Evolutionary conservation across 2,888 invertebrate species (phyloP).

Genomic region (Watsonalla cultraria): DNA sequence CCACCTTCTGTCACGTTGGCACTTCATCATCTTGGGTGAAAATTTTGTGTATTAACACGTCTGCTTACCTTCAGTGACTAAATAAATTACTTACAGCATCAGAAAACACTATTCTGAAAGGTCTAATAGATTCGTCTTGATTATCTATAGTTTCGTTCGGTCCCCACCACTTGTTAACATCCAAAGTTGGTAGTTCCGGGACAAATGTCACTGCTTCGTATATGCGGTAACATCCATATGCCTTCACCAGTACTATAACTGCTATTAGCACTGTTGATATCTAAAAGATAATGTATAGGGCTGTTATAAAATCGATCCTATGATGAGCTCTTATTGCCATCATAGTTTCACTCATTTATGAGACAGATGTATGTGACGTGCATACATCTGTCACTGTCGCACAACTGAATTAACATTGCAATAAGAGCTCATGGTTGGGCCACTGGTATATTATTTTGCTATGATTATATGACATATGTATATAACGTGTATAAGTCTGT

Average conservation of each 20-base stretch:
- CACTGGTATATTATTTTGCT: too few relatives aligned
- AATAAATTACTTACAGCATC: constrained; percentile 71
- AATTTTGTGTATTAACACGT: neutral
- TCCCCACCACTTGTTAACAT: constrained; percentile 58
- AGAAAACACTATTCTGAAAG: constrained; percentile 79
- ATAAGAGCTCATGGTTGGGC: too few relatives aligned
- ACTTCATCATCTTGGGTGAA: too few relatives aligned
- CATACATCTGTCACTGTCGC: too few relatives aligned
- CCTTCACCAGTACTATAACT: constrained; percentile 20
- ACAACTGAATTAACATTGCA: too few relatives aligned
- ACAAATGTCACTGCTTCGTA: constrained; percentile 31
- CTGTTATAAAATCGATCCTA: neutral
- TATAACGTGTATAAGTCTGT: too few relatives aligned
- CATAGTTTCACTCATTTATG: too few relatives aligned
- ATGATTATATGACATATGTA: too few relatives aligned
- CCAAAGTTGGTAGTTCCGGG: constrained; percentile 49
- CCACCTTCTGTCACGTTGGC: too few relatives aligned
- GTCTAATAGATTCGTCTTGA: constrained; percentile 73
- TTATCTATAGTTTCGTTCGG: constrained; percentile 25
- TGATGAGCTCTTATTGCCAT: too few relatives aligned
- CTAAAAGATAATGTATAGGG: constrained; percentile 26
- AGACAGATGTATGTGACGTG: too few relatives aligned
- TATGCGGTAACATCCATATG: constrained; percentile 23
- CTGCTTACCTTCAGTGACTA: too few relatives aligned
- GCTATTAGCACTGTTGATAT: constrained; percentile 18